Evolutionary conservation across 2,113 vertebrate species (phyloP), one percentile per base, ranked within the genome.

Genomic region (Hemiprocne comata): DNA sequence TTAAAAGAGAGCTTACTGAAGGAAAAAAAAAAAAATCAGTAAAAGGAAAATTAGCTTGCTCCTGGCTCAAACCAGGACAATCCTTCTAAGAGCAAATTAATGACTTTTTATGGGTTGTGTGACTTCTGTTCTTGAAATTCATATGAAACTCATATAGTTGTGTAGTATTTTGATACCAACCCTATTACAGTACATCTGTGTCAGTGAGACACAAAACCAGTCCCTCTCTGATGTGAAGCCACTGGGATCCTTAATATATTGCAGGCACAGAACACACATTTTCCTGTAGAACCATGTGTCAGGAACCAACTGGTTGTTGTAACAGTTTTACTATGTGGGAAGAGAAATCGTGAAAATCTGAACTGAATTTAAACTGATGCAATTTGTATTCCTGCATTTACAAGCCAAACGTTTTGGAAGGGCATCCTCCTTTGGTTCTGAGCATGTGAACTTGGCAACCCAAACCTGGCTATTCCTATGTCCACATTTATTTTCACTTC

Each of bases 141-240:
- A 7, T 3, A 1, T 0, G 2, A 21, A 85, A 21, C 69, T 85
- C 29, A 1, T 16, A 2, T 0, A 57, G 44, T 14, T 85, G 14
- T 40, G 10, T 5, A 29, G 20, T 40, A 29, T 64, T 91, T 78
- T 62, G 38, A 23, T 53, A 50, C 18, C 33, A 38, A 19, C 17
- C 8, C 74, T 36, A 7, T 24, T 34, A 21, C 29, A 46, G 25
- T 44, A 11, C 9, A 7, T 7, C 20, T 51, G 14, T 54, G 58
- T n/a, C n/a, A 66, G 1, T 29, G 44, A 73, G 42, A 42, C 44
- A 57, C 18, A 76, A 90, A 46, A 13, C 21, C 62, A 80, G n/a
- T 40, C 31, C 24, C 23, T 61, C 6, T 21, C n/a, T 83, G n/a
- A 25, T 31, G 36, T 36, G 58, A 36, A 69, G 66, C 18, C 25